Base-by-base conservation (phyloP, 1,140 invertebrate genomes). In the Orchestia grillus region DNA sequence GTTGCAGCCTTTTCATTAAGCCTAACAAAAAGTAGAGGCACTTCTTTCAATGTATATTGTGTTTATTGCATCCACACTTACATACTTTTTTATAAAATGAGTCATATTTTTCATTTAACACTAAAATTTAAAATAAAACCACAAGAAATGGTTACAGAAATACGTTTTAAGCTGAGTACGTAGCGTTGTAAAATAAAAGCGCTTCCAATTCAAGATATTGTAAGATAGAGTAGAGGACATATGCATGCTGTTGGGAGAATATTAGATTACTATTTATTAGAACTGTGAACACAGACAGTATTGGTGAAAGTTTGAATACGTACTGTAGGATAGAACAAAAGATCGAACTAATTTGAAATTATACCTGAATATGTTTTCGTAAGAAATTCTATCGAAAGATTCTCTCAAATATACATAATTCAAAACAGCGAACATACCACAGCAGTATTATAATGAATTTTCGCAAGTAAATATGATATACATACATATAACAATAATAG, bases 1-100 rank as follows among this genome's bases (percentile, higher is more conserved):
- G 28, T 77, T 77, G 62, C 28, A 77, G 62, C 36, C 62, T 11
- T 91, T 44, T 91, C 44, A 45, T 94, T 94, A 45, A 94, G 36
- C 44, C 92, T 94, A 94, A 94, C 44, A 94, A 44, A 94, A n/a
- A 94, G 40, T 94, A 94, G 92, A 94, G 92, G 92, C 92, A 94
- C 92, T 94, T 94, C 44, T 94, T 94, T 94, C 92, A 94, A 94
- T 94, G 92, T 94, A 94, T 44, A 1, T 91, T 45, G 92, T 94
- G 92, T 45, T 94, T 94, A 94, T 94, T 94, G 92, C 92, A 94
- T 94, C 11, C 44, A 94, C 92, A 94, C 44, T 45, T 94, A 94
- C 8, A 47, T 44, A 94, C 15, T 53, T 94, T 94, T 47, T 41
- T 90, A 90, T 28, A 94, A 44, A 94, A 94, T 94, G 43, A 44